Evolutionary conservation across 2,888 invertebrate species (phyloP), one percentile per base, ranked within the genome.

Genomic region (Dolomedes plantarius): DNA sequence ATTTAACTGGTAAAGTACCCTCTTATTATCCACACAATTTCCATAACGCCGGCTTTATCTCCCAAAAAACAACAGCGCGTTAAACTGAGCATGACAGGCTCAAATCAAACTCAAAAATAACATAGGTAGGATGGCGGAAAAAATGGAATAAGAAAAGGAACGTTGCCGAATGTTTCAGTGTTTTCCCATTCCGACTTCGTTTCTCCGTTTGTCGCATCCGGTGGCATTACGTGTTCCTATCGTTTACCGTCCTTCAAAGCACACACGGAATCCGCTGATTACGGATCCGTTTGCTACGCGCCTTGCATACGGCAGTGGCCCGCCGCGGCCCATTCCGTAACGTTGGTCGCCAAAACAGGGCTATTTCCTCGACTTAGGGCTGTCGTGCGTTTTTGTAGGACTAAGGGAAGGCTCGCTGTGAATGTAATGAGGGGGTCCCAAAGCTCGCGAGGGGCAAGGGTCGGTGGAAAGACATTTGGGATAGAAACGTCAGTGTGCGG

Each of bases 261-360:
- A 71, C 62, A 83, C 83, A 85, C 83, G 83, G 83, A 77, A 85
- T 85, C 46, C 41, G 67, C 83, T 73, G 72, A 85, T 85, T 85
- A 85, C 74, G 46, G 72, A 65, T 9, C 73, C 73, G 56, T 67
- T 85, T 85, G 39, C 56, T 67, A 85, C 65, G 77, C 31, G 68
- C 27, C 7, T n/a, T 36, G 83, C 71, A 85, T 85, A 85, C 83
- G 32, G 7, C 16, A 16, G 16, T 23, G 3, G 56, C 56, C 56
- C 23, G 56, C 1, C 13, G 16, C 36, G 6, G 46, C 46, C 46
- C 11, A 16, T n/a, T 9, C 16, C 11, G 13, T 11, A 46, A 46
- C 46, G 36, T 7, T 46, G 46, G 46, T 46, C 46, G 16, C 16
- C 16, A 46, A 46, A 46, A 46, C 16, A 16, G 46, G 16, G 46